Evolutionary conservation across 2,797 vertebrate species (phyloP).

Genomic region (Takifugu ocellatus): DNA sequence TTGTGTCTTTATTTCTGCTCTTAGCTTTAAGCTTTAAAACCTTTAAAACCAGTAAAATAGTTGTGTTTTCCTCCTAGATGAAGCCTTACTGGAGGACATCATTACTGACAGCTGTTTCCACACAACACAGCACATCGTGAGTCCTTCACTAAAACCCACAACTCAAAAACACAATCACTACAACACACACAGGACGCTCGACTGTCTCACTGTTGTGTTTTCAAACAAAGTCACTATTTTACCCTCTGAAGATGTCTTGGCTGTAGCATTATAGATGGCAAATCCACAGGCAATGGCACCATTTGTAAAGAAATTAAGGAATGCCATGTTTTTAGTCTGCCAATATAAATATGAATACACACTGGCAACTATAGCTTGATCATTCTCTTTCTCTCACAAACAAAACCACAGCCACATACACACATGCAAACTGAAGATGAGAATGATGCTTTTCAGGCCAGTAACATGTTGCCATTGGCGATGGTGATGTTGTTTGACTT

Average conservation of each 20-base stretch:
- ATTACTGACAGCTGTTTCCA: slow-evolving; percentile 83
- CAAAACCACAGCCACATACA: not conserved
- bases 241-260: slow-evolving; percentile 7
- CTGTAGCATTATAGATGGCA: slow-evolving; percentile 53
- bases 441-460: slow-evolving; percentile 69
- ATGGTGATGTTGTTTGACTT: slow-evolving; percentile 94
- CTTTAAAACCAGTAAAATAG: no score
- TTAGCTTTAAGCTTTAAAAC: no score
- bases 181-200: slow-evolving; percentile 9
- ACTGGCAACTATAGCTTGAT: slow-evolving; percentile 27
- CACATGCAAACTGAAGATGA: not conserved
- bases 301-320: not conserved
- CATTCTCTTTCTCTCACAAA: not conserved
- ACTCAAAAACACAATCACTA: not conserved
- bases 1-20: no score
- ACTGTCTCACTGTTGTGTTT: slow-evolving; percentile 20
- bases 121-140: slow-evolving; percentile 82
- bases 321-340: slow-evolving; percentile 28
- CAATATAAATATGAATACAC: slow-evolving; percentile 42
- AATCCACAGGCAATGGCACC: slow-evolving; percentile 12
- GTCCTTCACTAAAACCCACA: slow-evolving; percentile 44
- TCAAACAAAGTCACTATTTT: slow-evolving; percentile 7
- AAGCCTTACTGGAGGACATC: slow-evolving; percentile 86
- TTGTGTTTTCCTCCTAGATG: slow-evolving; percentile 70
- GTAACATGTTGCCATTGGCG: slow-evolving; percentile 82